Percentiles rank a stretch among this genome's conserved stretches.
phyloP scores from a whole-genome alignment of 1,140 invertebrate genomes.

The Apis laboriosa region DNA sequence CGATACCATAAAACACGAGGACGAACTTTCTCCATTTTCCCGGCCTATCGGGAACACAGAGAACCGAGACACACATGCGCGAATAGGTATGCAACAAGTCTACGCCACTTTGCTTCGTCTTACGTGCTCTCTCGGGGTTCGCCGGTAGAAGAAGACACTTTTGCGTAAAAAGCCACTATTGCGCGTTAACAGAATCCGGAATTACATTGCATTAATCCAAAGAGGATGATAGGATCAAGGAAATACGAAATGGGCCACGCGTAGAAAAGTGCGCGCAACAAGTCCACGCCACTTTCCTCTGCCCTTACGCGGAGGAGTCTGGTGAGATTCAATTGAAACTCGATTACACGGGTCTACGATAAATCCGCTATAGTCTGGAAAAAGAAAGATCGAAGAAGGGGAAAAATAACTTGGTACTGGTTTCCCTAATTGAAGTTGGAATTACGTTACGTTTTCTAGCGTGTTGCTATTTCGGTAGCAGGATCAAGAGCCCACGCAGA shows the following conservation, averaged over 20 bases:
- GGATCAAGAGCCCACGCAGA: slow-evolving; percentile 55
- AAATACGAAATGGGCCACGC: background rate
- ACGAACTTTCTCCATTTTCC: slow-evolving; percentile 41
- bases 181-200: background rate
- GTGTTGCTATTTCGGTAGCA: background rate
- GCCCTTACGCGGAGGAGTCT: background rate
- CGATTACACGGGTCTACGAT: background rate
- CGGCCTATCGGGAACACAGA: slow-evolving; percentile 12
- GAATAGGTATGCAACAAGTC: slow-evolving; percentile 57
- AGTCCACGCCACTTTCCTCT: background rate
- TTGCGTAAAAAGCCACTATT: background rate
- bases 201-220: background rate
- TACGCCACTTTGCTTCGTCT: slow-evolving; percentile 43
- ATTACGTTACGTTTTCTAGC: background rate
- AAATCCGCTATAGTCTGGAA: background rate
- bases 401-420: background rate
- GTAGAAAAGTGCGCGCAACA: slow-evolving; percentile 46
- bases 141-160: background rate
- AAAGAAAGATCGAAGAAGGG: too few species aligned
- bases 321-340: background rate
- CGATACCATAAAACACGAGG: background rate
- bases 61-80: slow-evolving; percentile 36
- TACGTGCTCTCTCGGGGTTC: slow-evolving; percentile 12
- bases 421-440: too few species aligned
- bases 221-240: background rate